Evolutionary conservation across 2,797 vertebrate genomes (phyloP).

Genomic region (Lacerta viridis): DNA sequence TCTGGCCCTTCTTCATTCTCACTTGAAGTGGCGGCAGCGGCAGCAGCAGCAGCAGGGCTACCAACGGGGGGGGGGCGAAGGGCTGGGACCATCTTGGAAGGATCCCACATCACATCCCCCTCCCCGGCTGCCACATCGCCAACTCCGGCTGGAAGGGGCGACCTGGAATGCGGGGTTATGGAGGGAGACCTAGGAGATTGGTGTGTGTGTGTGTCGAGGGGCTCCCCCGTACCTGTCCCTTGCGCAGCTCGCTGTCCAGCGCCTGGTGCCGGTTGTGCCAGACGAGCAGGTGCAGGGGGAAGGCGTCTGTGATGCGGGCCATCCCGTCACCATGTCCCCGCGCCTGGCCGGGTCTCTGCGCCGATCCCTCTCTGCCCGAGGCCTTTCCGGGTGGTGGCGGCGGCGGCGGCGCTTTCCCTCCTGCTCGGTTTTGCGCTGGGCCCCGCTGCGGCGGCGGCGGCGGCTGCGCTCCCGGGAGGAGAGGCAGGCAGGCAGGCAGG

Average conservation of each 20-base stretch:
- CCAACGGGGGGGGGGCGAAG: neutral
- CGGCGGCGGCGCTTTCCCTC: constrained; percentile 41
- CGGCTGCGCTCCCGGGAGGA: constrained; percentile 10
- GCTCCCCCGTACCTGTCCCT: constrained; percentile 82
- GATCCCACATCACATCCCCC: neutral
- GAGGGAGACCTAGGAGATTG: neutral
- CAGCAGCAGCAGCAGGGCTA: neutral
- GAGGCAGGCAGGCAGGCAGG: neutral
- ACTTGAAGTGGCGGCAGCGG: neutral
- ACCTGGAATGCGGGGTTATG: too few relatives aligned
- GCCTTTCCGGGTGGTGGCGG: constrained; percentile 54
- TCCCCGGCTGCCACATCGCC: neutral
- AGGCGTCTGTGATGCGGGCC: constrained; percentile 81
- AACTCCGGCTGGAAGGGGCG: neutral
- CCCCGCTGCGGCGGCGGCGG: constrained; percentile 31
- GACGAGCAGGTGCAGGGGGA: constrained; percentile 90
- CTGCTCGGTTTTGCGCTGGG: constrained; percentile 62
- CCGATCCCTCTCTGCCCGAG: constrained; percentile 30
- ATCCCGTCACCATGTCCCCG: constrained; percentile 70
- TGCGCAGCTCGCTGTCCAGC: constrained; percentile 90
- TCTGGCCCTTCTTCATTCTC: neutral
- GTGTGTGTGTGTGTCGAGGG: neutral
- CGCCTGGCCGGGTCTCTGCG: constrained; percentile 34
- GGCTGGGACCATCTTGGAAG: neutral
- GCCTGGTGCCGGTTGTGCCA: constrained; percentile 94